Evolutionary conservation across 2,113 vertebrate species (phyloP), one percentile per base, ranked within the genome.

Genomic region (Sinocyclocheilus anshuiensis): DNA sequence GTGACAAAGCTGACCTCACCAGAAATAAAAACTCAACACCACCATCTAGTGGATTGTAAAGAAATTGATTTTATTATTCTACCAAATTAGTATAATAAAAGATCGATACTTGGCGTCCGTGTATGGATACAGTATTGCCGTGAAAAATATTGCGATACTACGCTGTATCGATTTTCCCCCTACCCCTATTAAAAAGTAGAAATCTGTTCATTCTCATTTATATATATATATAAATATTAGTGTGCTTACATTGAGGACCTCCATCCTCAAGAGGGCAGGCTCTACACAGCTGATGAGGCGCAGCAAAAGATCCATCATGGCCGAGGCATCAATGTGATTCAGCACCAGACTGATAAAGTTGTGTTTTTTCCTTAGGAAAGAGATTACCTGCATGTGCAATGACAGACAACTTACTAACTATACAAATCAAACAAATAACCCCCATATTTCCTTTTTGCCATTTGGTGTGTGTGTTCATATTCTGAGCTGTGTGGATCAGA

Each of bases 281-380:
- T 99, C 98, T 92, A 99, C 97, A 7, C 97, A 99, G 93, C 97
- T 98, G 93, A 97, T 96, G 24, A 99, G 96, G 15, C 97, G 97
- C 77, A 99, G 95, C 84, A 99, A 94, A 69, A 99, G 93, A 91
- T 99, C 98, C 97, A 98, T 98, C 97, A 99, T 98, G 39, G 98
- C 97, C 0, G 98, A 99, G 1, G 97, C 97, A 67, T 97, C 96
- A 0, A 99, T 96, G 88, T 99, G 97, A 94, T 96, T 96, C 76
- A 99, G 94, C 92, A 98, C 96, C 93, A 98, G 94, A 91, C 94
- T 93, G 48, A 98, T 94, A 72, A 98, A 99, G 42, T 94, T 92
- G 67, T 96, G 96, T 90, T 99, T 99, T 90, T 95, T 97, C 94
- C 96, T 97, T 91, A 99, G 81, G 89, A 99, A 99, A 0, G 92